A percentile compares a stretch with the other conserved stretches of the same genome.
phyloP scores from a whole-genome alignment of 2,113 vertebrate species.

The Protobothrops mucrosquamatus region DNA sequence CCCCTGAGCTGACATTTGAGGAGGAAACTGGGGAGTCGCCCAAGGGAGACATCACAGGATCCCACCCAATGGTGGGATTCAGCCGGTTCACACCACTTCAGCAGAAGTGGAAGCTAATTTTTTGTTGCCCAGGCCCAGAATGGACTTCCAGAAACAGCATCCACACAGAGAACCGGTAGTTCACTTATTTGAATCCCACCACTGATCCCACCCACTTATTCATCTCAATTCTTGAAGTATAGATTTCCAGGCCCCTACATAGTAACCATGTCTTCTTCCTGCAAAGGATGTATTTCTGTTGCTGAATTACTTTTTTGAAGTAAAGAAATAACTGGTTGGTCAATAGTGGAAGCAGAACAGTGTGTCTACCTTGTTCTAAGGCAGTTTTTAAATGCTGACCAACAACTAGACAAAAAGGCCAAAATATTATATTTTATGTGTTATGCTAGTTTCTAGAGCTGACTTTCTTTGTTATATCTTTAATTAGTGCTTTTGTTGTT shows the following conservation, averaged over 20 bases:
- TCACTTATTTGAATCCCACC: no score
- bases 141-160: no score
- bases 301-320: not conserved
- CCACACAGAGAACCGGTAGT: no score
- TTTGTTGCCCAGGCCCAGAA: no score
- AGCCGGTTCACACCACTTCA: no score
- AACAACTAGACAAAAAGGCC: not conserved
- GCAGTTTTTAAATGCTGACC: not conserved
- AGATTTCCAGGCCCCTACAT: not conserved
- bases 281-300: not conserved
- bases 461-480: not conserved
- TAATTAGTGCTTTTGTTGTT: not conserved
- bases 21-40: no score
- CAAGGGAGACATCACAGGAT: no score
- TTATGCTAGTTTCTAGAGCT: fast-evolving
- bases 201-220: not conserved
- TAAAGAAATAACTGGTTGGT: not conserved
- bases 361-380: not conserved
- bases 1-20: no score
- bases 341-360: not conserved
- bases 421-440: not conserved
- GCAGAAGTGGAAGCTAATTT: no score
- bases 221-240: not conserved
- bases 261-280: not conserved
- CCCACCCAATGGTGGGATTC: no score